These are phyloP conservation scores for Platyura marginata DNA, from an alignment of 1,140 invertebrate genomes.

Conservation along the genomic window DNA sequence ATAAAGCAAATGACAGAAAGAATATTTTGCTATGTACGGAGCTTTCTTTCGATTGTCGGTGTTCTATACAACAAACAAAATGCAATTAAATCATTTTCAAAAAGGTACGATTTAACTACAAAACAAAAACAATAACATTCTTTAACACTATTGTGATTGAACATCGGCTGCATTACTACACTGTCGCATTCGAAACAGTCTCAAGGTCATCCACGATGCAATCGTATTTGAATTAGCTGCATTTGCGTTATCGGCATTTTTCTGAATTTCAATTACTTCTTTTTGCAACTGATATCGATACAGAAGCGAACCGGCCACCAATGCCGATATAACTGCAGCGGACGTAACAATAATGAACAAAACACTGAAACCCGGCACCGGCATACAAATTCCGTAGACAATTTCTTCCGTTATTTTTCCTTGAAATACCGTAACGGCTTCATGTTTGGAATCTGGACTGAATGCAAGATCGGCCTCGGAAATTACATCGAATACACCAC, in stretches of 20 bases:
- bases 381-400: slow-evolving; percentile 80
- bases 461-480: slow-evolving; percentile 84
- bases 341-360: slow-evolving; percentile 72
- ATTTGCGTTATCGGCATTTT: slow-evolving; percentile 27
- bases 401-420: slow-evolving; percentile 72
- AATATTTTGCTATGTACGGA: too few relatives aligned
- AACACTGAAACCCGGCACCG: slow-evolving; percentile 70
- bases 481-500: slow-evolving; percentile 77
- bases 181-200: slow-evolving; percentile 33
- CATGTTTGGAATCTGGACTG: slow-evolving; percentile 55
- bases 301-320: slow-evolving; percentile 55
- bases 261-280: slow-evolving; percentile 30
- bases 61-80: not conserved
- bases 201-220: slow-evolving; percentile 51
- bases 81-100: not conserved
- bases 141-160: not conserved
- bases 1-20: not conserved
- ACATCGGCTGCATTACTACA: not conserved
- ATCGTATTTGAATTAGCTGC: slow-evolving; percentile 35
- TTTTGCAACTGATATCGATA: slow-evolving; percentile 57
- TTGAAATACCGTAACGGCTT: slow-evolving; percentile 71
- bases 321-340: slow-evolving; percentile 61
- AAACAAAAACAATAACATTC: not conserved
- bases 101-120: too few relatives aligned
- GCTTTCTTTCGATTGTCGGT: too few relatives aligned